phyloP scores from a whole-genome alignment of 2,113 vertebrate species.

The Gymnocephalus cernua region DNA sequence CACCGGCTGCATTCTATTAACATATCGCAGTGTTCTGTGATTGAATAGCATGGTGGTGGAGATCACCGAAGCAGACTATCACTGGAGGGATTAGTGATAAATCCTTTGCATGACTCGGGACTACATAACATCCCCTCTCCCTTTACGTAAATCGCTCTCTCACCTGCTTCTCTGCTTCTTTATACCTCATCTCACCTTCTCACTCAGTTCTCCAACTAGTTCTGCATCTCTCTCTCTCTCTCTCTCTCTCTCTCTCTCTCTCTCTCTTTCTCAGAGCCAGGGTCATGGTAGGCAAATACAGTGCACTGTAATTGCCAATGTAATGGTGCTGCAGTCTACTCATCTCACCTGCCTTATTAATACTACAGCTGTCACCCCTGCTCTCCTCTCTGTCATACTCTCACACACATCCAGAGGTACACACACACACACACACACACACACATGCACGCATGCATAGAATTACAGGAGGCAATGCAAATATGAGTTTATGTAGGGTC shows the following conservation, averaged over 20 bases:
- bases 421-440: neutral
- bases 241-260: neutral
- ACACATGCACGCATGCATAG: neutral
- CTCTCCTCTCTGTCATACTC: conserved; percentile 13
- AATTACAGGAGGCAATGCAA: neutral
- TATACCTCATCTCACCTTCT: neutral
- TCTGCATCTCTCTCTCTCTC: neutral
- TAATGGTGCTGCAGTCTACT: conserved; percentile 64
- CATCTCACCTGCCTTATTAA: conserved; percentile 74
- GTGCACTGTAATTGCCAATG: conserved; percentile 61
- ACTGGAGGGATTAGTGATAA: conserved; percentile 57
- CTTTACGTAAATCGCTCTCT: conserved; percentile 50
- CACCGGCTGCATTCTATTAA: conserved; percentile 25
- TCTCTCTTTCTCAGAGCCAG: conserved; percentile 23
- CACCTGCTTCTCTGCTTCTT: conserved; percentile 43
- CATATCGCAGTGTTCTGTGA: conserved; percentile 53
- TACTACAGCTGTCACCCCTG: conserved; percentile 52
- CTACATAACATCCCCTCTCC: conserved; percentile 38
- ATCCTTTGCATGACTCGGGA: conserved; percentile 56
- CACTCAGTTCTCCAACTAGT: no score
- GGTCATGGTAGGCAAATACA: conserved; percentile 50
- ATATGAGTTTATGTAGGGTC: conserved; percentile 3
- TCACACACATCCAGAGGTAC: neutral
- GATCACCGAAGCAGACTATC: conserved; percentile 59
- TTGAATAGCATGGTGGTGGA: conserved; percentile 37